Evolutionary conservation across 2,797 vertebrate species (phyloP), one percentile per base, ranked within the genome.

Genomic region (Coilia nasus): DNA sequence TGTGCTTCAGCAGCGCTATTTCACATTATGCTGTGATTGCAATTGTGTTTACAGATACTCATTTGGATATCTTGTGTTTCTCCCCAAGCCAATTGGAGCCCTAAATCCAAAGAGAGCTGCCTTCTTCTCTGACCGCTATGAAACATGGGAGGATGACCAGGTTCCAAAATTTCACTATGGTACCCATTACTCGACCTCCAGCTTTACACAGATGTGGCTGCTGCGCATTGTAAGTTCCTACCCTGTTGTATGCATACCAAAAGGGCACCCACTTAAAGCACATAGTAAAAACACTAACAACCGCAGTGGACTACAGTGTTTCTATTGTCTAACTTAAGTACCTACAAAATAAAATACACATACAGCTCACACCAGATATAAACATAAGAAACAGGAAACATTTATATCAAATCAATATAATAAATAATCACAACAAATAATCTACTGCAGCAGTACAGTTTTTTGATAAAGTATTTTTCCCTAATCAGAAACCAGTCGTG

Each of bases 161-260:
- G 97, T 99, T 91, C 98, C 98, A 0, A 98, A 98, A 89, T 99
- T 99, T 92, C 98, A 99, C 94, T 99, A 99, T 1, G 98, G 98
- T 81, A 99, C 98, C 85, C 98, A 99, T 93, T 99, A 99, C 90
- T 99, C 98, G 89, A 99, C 98, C 31, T 97, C 98, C 93, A 97
- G 97, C 92, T 99, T 99, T 93, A 96, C 97, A 71, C 95, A 97
- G 89, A 97, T 96, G 0, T 99, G 98, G 98, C 95, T 99, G 2
- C 95, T 99, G 60, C 97, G 98, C 90, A 96, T 98, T 7, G 98
- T 99, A 95, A 98, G 98, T 96, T 7, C 31, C 15, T 14, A 41
- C 35, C 1, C 31, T 21, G 14, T 15, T 11, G 25, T 14, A 64
- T 9, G n/a, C 60, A 23, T 14, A 6, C 64, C 31, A 44, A 17